Percentiles rank a stretch among this genome's conserved stretches.
Evolutionary conservation across 2,113 vertebrate genomes (phyloP).

Genomic region (Aptenodytes forsteri): DNA sequence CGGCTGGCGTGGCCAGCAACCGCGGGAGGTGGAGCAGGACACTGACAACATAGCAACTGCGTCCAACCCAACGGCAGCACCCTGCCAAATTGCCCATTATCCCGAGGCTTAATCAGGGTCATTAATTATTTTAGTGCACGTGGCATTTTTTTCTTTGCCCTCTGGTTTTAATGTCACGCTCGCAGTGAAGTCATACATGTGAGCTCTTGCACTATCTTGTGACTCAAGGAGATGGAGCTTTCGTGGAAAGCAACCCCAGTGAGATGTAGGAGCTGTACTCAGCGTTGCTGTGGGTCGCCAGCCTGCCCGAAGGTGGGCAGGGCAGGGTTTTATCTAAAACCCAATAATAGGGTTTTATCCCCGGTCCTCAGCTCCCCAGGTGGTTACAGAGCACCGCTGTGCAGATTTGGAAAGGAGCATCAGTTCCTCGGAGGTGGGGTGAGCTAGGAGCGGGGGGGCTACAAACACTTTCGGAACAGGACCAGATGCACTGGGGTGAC

Average conservation of each 20-base stretch:
- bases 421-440: neutral
- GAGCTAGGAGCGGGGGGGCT: neutral
- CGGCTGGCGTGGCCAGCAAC: neutral
- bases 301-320: neutral
- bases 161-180: accelerated
- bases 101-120: neutral
- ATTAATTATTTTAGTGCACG: neutral
- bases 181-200: accelerated
- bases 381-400: neutral
- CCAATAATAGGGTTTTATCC: neutral
- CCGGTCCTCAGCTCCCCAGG: neutral
- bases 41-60: neutral
- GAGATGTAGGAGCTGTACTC: neutral
- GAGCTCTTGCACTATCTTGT: neutral
- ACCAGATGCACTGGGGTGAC: neutral
- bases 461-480: neutral
- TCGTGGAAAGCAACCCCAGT: neutral
- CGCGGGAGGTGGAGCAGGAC: neutral
- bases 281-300: neutral
- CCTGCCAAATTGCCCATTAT: neutral
- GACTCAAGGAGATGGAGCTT: neutral
- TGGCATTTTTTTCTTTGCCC: neutral
- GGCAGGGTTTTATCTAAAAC: neutral
- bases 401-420: neutral
- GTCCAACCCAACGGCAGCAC: neutral